Percentiles rank a stretch among this genome's conserved stretches.
phyloP scores from a whole-genome alignment of 2,797 vertebrate species.

The Phyllotis vaccarum region DNA sequence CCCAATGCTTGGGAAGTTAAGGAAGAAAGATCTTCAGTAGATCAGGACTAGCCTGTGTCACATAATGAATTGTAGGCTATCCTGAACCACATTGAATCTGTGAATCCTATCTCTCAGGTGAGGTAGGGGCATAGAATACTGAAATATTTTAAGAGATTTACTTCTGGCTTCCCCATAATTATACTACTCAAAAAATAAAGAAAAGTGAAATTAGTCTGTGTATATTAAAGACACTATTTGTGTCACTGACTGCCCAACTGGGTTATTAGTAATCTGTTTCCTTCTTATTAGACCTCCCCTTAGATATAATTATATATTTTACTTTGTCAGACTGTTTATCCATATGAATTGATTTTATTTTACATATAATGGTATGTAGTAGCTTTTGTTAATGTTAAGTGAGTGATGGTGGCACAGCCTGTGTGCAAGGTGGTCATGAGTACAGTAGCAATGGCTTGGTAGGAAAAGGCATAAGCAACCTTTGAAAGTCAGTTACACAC shows the following conservation, averaged over 20 bases:
- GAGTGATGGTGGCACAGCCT: neutral
- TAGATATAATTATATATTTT: neutral
- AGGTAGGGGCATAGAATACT: neutral
- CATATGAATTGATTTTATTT: constrained; percentile 3
- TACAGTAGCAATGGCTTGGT: neutral
- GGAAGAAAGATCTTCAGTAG: neutral
- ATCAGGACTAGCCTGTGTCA: neutral
- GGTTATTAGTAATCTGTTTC: neutral
- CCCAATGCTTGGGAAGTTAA: neutral
- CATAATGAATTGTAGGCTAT: neutral
- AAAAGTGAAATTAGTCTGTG: constrained; percentile 22
- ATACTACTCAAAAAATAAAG: neutral
- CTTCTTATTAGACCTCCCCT: neutral
- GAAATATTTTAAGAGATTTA: neutral
- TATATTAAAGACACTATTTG: neutral
- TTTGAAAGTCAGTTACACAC: neutral
- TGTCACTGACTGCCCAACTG: constrained; percentile 4
- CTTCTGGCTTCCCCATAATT: neutral
- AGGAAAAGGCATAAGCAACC: neutral
- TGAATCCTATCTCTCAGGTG: neutral
- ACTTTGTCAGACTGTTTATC: constrained; percentile 12
- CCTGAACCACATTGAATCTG: neutral
- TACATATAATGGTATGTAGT: neutral
- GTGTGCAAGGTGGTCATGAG: neutral
- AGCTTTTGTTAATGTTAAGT: neutral